Base-by-base conservation (phyloP, 2,888 invertebrate species). In the Beris chalybata region DNA sequence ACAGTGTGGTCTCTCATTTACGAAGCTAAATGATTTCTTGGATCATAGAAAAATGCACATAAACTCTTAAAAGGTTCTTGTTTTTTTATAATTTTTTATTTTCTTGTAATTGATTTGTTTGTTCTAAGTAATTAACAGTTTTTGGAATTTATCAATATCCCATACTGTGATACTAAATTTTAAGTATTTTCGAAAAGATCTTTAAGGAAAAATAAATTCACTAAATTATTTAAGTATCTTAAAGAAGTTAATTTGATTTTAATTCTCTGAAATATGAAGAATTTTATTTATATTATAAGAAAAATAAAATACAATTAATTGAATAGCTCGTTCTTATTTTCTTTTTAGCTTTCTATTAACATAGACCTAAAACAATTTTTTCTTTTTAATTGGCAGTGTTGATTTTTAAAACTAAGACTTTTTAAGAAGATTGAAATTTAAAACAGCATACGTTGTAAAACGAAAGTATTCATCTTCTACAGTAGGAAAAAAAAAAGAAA, bases 21-120 rank as follows among this genome's bases (percentile, higher is more conserved):
- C 7, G 9, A 52, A 58, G 3, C 22, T 64, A 5, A 50, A 31
- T 5, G 64, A 67, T 22, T 58, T 64, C 30, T 30, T 58, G 13
- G 55, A 58, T 48, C 67, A 67, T 55, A 52, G 67, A 13, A 67
- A 64, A 64, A 54, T 11, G 50, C 64, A 67, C 30, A 64, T 48
- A 7, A 6, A 64, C 6, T 52, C 52, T 22, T 11, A 15, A 29
- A 48, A 48, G 48, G 29, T 29, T 22, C 4, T 9, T 4, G 29
- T 52, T 52, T 4, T 52, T 11, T 52, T 11, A 22, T 22, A 22
- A 2, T 22, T 4, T n/a, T 52, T 52, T 15, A 52, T 15, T 52
- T 13, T 52, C 4, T 15, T 30, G 5, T 38, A 38, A 13, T 15
- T 13, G 50, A 50, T 22, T 50, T 7, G 5, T 54, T 54, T 54